These are phyloP conservation scores for Sthenelais limicola DNA, from an alignment of 2,888 invertebrate genomes.

Conservation along the genomic window DNA sequence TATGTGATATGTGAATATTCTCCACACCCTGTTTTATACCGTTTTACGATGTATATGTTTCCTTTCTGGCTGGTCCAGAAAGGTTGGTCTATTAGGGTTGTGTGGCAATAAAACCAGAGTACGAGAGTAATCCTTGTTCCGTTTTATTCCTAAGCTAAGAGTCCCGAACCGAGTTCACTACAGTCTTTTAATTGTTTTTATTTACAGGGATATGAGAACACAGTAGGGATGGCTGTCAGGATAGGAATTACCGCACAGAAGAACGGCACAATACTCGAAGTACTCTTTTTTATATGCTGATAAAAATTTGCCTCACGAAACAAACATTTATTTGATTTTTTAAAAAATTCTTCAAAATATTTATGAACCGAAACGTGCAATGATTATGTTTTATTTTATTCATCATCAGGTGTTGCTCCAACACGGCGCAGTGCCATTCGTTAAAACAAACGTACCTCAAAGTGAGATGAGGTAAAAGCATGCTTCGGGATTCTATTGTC, in stretches of 20 bases:
- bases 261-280: not conserved
- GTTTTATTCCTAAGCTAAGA: no score
- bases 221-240: not conserved
- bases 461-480: slow-evolving; percentile 13
- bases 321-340: not conserved
- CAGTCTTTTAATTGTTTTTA: no score
- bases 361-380: not conserved
- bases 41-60: no score
- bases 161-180: no score
- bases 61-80: no score
- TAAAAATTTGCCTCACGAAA: not conserved
- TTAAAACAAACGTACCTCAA: slow-evolving; percentile 32
- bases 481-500: no score
- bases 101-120: no score
- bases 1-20: no score
- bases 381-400: not conserved
- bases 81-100: no score
- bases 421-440: slow-evolving; percentile 28
- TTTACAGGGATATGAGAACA: slow-evolving; percentile 10
- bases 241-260: not conserved
- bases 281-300: not conserved
- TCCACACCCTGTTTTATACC: no score
- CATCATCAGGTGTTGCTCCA: not conserved
- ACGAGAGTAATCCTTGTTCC: no score
- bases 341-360: not conserved